Percentiles rank a stretch among this genome's conserved stretches.
Evolutionary conservation across 1,140 invertebrate species (phyloP).

Genomic region (Drosophila prosaltans): DNA sequence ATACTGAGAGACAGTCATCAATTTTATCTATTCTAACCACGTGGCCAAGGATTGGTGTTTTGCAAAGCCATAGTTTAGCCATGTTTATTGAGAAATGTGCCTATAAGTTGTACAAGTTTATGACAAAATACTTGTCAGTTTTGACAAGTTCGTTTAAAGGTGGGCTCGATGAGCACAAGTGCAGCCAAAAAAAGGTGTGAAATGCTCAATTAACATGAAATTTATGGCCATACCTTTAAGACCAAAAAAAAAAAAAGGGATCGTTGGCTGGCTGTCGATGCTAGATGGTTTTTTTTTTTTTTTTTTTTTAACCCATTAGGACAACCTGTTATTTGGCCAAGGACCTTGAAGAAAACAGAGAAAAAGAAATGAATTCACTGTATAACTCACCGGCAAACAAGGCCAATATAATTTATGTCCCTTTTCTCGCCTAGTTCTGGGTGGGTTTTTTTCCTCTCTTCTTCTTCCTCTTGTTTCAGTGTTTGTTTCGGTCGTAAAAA

Average conservation of each 20-base stretch:
- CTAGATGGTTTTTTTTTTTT: background rate
- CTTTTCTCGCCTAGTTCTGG: slow-evolving; percentile 45
- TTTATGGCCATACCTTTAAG: slow-evolving; percentile 52
- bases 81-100: slow-evolving; percentile 47
- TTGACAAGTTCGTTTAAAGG: slow-evolving; percentile 76
- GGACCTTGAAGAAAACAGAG: slow-evolving; percentile 60
- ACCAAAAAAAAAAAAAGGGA: background rate
- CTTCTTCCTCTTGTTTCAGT: background rate
- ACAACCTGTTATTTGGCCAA: slow-evolving; percentile 65
- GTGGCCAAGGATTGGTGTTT: slow-evolving; percentile 42
- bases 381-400: slow-evolving; percentile 38
- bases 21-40: slow-evolving; percentile 29
- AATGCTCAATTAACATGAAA: slow-evolving; percentile 71
- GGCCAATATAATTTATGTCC: slow-evolving; percentile 60
- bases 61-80: slow-evolving; percentile 50
- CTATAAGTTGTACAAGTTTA: slow-evolving; percentile 73
- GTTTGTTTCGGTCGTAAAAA: slow-evolving; percentile 68
- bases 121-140: slow-evolving; percentile 74
- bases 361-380: slow-evolving; percentile 9
- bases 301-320: slow-evolving; percentile 51
- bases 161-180: slow-evolving; percentile 14
- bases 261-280: background rate
- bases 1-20: slow-evolving; percentile 17
- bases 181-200: slow-evolving; percentile 55
- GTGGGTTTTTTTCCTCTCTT: background rate